Percentiles rank a stretch among this genome's conserved stretches.
These are phyloP conservation scores for Hiodon alosoides DNA, from an alignment of 2,113 vertebrate genomes.

Conservation along the genomic window DNA sequence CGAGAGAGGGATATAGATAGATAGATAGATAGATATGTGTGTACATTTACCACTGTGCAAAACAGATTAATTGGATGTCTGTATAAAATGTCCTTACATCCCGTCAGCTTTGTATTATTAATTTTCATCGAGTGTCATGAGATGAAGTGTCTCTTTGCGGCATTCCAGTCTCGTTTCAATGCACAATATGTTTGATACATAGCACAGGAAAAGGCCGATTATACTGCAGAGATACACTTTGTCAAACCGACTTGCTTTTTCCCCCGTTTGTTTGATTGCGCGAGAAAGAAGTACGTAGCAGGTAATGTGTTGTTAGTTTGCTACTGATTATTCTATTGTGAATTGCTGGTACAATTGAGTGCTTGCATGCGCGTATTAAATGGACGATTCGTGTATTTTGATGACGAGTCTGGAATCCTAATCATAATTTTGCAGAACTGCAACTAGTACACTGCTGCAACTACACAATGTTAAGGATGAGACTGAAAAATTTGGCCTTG, in stretches of 20 bases:
- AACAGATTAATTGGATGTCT: too few relatives aligned
- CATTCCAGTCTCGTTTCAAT: not conserved
- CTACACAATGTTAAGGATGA: too few relatives aligned
- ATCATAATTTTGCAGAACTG: constrained; percentile 2
- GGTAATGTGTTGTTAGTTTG: not conserved
- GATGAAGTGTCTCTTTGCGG: not conserved
- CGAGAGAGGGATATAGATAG: too few relatives aligned
- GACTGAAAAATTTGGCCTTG: too few relatives aligned
- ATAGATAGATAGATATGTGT: too few relatives aligned
- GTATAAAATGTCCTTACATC: too few relatives aligned
- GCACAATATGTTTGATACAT: not conserved
- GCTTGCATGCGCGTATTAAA: not conserved
- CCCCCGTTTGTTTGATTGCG: not conserved
- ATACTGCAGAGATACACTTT: not conserved
- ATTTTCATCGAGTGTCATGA: not conserved
- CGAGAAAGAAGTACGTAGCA: not conserved
- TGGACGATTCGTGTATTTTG: not conserved
- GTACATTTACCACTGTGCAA: too few relatives aligned
- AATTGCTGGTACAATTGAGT: not conserved
- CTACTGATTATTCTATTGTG: not conserved
- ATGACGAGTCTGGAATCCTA: constrained; percentile 17
- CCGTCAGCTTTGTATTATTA: not conserved
- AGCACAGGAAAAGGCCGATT: not conserved
- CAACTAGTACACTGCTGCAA: too few relatives aligned
- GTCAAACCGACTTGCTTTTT: constrained; percentile 4